Base-by-base conservation (phyloP, 2,113 vertebrate genomes). In the Myotis yumanensis region DNA sequence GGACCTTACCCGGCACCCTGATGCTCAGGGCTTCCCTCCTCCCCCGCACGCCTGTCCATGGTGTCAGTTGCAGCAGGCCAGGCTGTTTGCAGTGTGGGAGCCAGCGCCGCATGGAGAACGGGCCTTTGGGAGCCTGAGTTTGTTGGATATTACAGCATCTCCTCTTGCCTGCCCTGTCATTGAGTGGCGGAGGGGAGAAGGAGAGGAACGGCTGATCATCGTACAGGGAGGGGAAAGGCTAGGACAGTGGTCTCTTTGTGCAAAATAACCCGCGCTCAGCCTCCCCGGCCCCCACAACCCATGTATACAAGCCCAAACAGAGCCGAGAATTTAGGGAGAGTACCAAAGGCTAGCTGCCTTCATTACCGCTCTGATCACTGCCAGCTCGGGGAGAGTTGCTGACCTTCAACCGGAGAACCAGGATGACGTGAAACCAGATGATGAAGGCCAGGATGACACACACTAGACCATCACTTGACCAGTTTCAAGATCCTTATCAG, bases 91-190 rank as follows among this genome's bases (percentile, higher is more conserved):
- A 12, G 52, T 16, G 46, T 22, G 64, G 64, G 73, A 90, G 62
- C 43, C 23, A 64, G 90, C 69, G 20, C 72, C 88, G 59, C 79
- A 8, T 8, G 71, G 89, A 91, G 93, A 66, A 52, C 0, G 1
- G 66, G 90, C 48, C 89, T 97, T 96, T 92, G 77, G 93, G 95
- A 97, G 94, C 95, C 59, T 2, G 54, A 81, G 90, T 82, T 97
- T 93, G 96, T 96, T 98, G 97, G 87, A 94, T 95, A 96, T 97
- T 91, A 46, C 83, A 90, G 95, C 71, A 51, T 81, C 73, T 81
- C 92, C 95, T 92, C 96, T 80, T 32, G 64, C 91, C 69, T 93
- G 89, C 59, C 88, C 84, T 43, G 11, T 95, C 95, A 97, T 95
- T 97, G 96, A 97, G 93, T 35, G 83, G 94, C 90, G 96, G 88